Evolutionary conservation across 2,888 invertebrate species (phyloP), one percentile per base, ranked within the genome.

Genomic region (Trachelus iudaicus): DNA sequence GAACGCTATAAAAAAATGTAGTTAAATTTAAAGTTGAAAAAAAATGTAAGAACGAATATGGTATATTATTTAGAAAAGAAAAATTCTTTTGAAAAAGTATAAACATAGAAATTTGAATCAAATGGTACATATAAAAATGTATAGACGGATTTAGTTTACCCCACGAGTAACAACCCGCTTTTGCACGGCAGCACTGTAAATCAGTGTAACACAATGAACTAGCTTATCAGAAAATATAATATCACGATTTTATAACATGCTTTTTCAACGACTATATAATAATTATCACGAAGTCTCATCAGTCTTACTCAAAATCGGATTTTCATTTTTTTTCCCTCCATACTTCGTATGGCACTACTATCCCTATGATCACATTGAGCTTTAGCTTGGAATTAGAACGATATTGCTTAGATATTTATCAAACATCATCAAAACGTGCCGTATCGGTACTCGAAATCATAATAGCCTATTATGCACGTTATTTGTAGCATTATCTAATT

Each of bases 221-320:
- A 88, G 85, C 79, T 87, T 89, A 88, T 77, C n/a, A n/a, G 83
- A 87, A 89, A 88, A 87, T 89, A 89, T 83, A 80, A 81, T 85
- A 88, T 88, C 85, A 88, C 85, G 84, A 83, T 82, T 82, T 84
- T 37, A 68, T 75, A 75, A 68, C 73, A 73, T 81, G 83, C 76
- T 76, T 82, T 84, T 80, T 40, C 76, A 78, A 56, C 23, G 34
- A 84, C 81, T 83, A 87, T 56, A 56, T 76, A 79, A 82, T 85
- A 83, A 83, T 84, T 87, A 85, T 86, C 85, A 87, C 83, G 81
- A 84, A 84, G 84, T 78, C 77, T 84, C 81, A 82, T 89, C 89
- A 89, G 89, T 89, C 89, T 89, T 88, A 80, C 81, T 82, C 73
- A 75, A 75, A 74, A 75, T 75, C 31, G 75, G 69, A 77, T 69